Base-by-base conservation (phyloP, 2,113 vertebrate genomes). In the Progne subis region DNA sequence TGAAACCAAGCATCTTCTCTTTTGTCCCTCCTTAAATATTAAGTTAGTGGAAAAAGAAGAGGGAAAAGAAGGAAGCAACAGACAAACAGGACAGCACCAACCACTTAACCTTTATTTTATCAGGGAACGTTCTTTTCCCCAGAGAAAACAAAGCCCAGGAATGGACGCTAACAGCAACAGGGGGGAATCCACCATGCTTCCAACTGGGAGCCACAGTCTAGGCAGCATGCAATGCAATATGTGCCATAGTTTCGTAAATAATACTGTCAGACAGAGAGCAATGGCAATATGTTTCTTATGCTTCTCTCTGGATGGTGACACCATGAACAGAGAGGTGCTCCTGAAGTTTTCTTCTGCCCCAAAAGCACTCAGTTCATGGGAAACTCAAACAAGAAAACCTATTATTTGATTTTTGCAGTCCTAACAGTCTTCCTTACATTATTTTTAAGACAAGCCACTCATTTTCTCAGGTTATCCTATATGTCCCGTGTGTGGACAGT, bases 171-270 rank as follows among this genome's bases (percentile, higher is more conserved):
- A 47, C 8, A 61, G 43, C 18, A 91, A 43, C 1, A 20, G 8
- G 0, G 5, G 14, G 3, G 4, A 68, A 71, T 46, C 11, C 13
- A 17, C 17, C 5, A 1, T 26, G 2, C 23, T 89, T 85, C 44
- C 1, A 3, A 3, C 15, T 32, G 52, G 11, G 17, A 93, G 11
- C 9, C 28, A 41, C 12, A n/a, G 9, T 37, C 16, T 74, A 61
- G 49, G 32, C 20, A 43, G 6, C 18, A 37, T 18, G 18, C 7
- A 19, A 41, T 34, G 14, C 6, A 25, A 55, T 9, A 31, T 2
- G 1, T 50, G 15, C 29, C 28, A 63, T 41, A 49, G 6, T 32
- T 53, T 57, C 14, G 12, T 44, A 70, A 72, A 79, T 4, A 0
- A 53, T 26, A 47, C 5, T 55, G 19, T 44, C 43, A 76, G 52